Evolutionary conservation across 2,113 vertebrate genomes (phyloP).

Genomic region (Nestor notabilis): DNA sequence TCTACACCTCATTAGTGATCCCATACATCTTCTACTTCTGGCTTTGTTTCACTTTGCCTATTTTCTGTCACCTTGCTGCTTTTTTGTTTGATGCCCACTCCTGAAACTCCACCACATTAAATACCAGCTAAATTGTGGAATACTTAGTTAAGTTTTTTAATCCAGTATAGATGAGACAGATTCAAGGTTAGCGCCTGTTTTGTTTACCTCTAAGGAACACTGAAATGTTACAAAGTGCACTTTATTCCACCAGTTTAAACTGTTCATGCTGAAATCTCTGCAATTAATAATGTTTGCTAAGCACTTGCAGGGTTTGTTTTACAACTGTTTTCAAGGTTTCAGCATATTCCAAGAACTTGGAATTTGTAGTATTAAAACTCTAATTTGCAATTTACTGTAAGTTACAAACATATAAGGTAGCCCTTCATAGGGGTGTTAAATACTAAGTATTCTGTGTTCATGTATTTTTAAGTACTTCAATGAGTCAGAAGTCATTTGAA

Average conservation of each 20-base stretch:
- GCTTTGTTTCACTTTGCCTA: not conserved
- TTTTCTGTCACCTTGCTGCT: not conserved
- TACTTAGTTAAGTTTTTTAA: not conserved
- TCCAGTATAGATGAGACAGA: not conserved
- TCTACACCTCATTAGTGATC: not conserved
- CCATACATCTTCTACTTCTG: not conserved
- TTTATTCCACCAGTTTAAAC: not conserved
- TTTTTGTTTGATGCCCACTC: not conserved
- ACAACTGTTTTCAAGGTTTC: not conserved
- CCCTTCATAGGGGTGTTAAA: not conserved
- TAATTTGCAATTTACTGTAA: not conserved
- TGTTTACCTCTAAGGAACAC: not conserved
- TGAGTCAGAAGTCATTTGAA: not conserved
- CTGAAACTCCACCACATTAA: not conserved
- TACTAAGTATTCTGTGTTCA: not conserved
- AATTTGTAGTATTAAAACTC: rapidly evolving
- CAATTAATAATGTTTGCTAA: not conserved
- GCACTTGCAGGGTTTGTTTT: not conserved
- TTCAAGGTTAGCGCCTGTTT: not conserved
- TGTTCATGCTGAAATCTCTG: not conserved
- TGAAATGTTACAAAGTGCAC: not conserved
- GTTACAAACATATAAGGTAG: not conserved
- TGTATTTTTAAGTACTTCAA: not conserved
- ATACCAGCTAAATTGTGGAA: not conserved
- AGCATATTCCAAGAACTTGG: not conserved